Base-by-base conservation (phyloP, 2,888 invertebrate species). In the Clitarchus hookeri region DNA sequence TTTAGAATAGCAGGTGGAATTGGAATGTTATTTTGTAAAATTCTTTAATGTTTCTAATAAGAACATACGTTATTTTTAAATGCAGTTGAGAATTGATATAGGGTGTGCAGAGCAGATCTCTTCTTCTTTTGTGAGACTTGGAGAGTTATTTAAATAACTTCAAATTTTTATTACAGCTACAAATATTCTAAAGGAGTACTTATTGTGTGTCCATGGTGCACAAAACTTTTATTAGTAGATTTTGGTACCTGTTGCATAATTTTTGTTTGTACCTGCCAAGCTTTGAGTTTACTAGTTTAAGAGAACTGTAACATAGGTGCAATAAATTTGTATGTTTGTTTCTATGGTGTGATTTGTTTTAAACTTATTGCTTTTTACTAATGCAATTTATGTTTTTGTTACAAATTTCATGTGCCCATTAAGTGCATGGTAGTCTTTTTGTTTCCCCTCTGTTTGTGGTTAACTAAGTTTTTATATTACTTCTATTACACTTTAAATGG, bases 11-110 rank as follows among this genome's bases (percentile, higher is more conserved):
- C 11, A 3, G 48, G 4, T 36, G n/a, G 16, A n/a, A 65, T 65
- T 65, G n/a, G n/a, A 65, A n/a, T 65, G 65, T 65, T 65, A 65
- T 65, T 65, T 65, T 65, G 65, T 65, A 65, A 65, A 65, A 65
- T 65, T 65, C 19, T 65, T 65, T 65, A 65, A 65, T 65, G n/a
- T 65, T 65, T 65, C 19, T 65, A 65, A 3, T n/a, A 23, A 23
- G n/a, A 65, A 3, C 19, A 65, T n/a, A 16, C 16, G 65, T 65
- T 65, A 23, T 9, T 23, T 65, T 23, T 65, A 65, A 65, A 19
- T 23, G 65, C n/a, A 23, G 65, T 65, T 65, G n/a, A 65, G n/a
- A 19, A 65, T 65, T 65, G n/a, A 65, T 65, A 65, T 65, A 16
- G 4, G 2, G 36, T 6, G n/a, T n/a, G n/a, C 19, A 23, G 65